phyloP scores from a whole-genome alignment of 1,140 invertebrate genomes.

The Plectus sambesii region DNA sequence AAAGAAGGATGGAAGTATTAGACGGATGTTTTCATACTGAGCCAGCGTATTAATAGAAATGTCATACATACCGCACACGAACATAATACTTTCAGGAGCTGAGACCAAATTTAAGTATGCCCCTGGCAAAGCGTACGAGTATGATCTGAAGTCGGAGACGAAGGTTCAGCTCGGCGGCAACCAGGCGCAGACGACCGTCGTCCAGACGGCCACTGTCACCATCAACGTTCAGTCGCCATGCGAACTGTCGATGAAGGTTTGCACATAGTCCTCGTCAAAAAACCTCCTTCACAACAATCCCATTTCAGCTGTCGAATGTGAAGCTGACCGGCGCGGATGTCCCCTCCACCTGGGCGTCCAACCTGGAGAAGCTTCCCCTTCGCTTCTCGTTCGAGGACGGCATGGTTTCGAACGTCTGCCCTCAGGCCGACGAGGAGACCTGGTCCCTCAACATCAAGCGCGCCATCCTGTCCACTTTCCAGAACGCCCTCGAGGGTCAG shows the following conservation, averaged over 20 bases:
- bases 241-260: neutral
- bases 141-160: neutral
- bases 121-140: neutral
- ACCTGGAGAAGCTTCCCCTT: neutral
- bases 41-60: too few species aligned
- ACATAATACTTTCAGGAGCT: neutral
- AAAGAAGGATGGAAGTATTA: too few species aligned
- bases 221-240: neutral
- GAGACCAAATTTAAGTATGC: neutral
- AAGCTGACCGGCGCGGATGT: neutral
- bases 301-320: too few species aligned
- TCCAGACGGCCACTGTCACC: neutral
- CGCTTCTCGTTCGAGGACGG: neutral
- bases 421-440: neutral
- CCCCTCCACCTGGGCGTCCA: neutral
- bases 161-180: neutral
- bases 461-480: neutral
- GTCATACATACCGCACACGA: too few species aligned
- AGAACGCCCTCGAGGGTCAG: neutral
- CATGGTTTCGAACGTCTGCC: neutral
- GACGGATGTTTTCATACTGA: too few species aligned
- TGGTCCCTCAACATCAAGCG: neutral
- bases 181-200: neutral
- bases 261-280: neutral
- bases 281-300: too few species aligned